Base-by-base conservation (phyloP, 2,797 vertebrate genomes). In the Oryzias sinensis region DNA sequence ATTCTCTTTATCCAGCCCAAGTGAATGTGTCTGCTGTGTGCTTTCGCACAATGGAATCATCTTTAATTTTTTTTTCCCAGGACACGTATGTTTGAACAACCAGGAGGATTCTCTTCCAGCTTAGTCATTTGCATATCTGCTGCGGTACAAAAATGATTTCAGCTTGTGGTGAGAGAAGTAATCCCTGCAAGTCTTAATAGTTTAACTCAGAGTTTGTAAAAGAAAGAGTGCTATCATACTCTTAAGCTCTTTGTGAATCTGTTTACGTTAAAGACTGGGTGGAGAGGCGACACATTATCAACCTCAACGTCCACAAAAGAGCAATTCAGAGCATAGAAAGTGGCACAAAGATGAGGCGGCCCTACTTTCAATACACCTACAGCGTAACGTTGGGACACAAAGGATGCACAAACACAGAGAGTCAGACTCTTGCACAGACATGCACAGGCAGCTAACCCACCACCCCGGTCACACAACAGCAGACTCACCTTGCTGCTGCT, bases 401-500 rank as follows among this genome's bases (percentile, higher is more conserved):
- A 84, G 76, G 80, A 76, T 41, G 62, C 44, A 62, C 72, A 85
- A 80, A 86, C 66, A 72, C 15, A 5, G 50, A 5, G 50, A 56
- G 17, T 16, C 33, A 73, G 70, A 74, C 68, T 56, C 55, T 48
- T 4, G 59, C 56, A 70, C 25, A 60, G 43, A 68, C 73, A 74
- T 48, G 62, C 72, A 70, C 46, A 27, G 49, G 40, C 59, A 59
- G 49, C 42, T 74, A 16, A 63, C 9, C 37, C 3, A 37, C 1
- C 55, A 18, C 59, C 22, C 1, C 2, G 40, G 13, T 53, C 33
- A 60, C 41, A 8, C 51, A 17, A 33, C 25, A n/a, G 56, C 37
- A 25, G 53, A 57, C 89, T 88, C 83, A 94, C 94, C 91, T 94
- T 95, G 81, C 81, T 89, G 90, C 87, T 87, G 80, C 88, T 89